Percentiles rank a stretch among this genome's conserved stretches.
These are phyloP conservation scores for Scomber japonicus DNA, from an alignment of 2,113 vertebrate genomes.

Conservation along the genomic window DNA sequence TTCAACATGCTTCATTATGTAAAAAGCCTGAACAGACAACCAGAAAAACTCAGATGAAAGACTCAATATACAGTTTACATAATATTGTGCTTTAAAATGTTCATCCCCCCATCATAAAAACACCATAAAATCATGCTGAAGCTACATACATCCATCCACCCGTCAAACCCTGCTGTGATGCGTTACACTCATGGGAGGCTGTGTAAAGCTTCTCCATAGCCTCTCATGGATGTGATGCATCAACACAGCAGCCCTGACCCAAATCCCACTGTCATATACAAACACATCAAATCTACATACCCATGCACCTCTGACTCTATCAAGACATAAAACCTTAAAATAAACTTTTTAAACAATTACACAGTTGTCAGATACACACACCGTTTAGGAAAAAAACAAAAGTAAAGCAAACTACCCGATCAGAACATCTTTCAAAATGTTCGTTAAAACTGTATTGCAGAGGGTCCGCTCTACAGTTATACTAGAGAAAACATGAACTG, in stretches of 20 bases:
- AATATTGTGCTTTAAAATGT: constrained; percentile 46
- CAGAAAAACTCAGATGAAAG: constrained; percentile 4
- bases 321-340: constrained; percentile 4
- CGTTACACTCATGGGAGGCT: not conserved
- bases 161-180: not conserved
- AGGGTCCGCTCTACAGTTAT: constrained; percentile 15
- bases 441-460: not conserved
- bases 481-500: not conserved
- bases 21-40: constrained; percentile 11
- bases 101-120: constrained; percentile 48
- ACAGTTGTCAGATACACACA: not conserved
- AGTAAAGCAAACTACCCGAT: constrained; percentile 38
- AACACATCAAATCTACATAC: constrained; percentile 26
- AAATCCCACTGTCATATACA: constrained; percentile 13
- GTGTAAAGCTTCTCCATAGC: too few relatives aligned
- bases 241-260: not conserved
- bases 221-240: constrained; percentile 22
- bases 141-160: not conserved
- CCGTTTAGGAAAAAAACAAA: not conserved
- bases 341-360: not conserved
- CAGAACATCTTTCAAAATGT: constrained; percentile 22
- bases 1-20: not conserved
- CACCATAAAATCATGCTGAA: constrained; percentile 39
- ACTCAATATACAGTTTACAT: constrained; percentile 8
- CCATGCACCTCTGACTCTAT: constrained; percentile 23